Base-by-base conservation (phyloP, 23 tunicate species). In the Diplosoma virens region DNA sequence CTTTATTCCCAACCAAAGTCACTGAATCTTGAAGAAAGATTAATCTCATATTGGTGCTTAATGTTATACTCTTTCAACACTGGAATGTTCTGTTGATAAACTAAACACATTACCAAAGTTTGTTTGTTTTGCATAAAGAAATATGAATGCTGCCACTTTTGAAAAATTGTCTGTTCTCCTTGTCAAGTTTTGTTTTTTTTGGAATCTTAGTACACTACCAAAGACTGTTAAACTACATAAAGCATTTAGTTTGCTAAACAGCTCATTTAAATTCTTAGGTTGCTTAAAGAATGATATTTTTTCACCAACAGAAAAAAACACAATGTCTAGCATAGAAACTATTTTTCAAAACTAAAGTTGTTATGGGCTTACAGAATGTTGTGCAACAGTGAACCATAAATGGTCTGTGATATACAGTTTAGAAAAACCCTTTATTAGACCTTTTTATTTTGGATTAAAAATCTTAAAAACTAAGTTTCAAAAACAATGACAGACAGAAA, bases 271-370 rank as follows among this genome's bases (percentile, higher is more conserved):
- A 33, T 33, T 59, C 34, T 66, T 53, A 58, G 24, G 47, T 2
- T 59, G 58, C 24, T 26, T 77, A 16, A 26, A 66, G 0, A 25
- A 33, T 60, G 73, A 77, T 18, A 32, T 53, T 66, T 6, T 26
- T 0, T 17, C 76, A 18, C 20, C 20, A n/a, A 25, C 76, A 0
- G 25, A 26, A 77, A 25, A 53, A 6, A 77, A 46, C 28, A 59
- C 69, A 58, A 50, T 56, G 27, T 74, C 65, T 0, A 74, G 41
- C 0, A 47, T 37, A 27, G 22, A 56, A 0, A 77, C 81, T 16
- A 23, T 77, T 24, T 37, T 58, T 16, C 69, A 63, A 33, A 71
- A 59, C 37, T 37, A 77, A 0, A 31, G 50, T 0, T 53, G 37
- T 20, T 28, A 24, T 1, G 73, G 20, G 58, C 29, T 25, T 25